Evolutionary conservation across 2,113 vertebrate species (phyloP).

Genomic region (Turnix velox): DNA sequence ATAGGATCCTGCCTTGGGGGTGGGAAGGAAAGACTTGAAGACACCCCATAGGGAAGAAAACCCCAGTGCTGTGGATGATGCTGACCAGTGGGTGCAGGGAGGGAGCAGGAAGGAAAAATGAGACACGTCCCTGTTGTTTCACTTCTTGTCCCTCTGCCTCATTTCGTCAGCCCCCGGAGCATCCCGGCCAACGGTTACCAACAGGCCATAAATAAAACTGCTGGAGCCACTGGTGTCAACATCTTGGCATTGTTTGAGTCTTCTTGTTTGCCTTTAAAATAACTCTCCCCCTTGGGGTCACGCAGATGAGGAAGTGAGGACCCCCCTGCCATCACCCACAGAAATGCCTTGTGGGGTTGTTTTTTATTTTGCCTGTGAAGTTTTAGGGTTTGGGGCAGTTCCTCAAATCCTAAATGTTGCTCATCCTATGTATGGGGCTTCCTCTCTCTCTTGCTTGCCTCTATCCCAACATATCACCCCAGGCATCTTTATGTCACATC

Average conservation of each 20-base stretch:
- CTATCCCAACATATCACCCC: rapidly evolving
- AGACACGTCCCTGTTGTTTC: not conserved
- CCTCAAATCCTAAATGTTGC: rapidly evolving
- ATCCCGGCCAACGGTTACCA: conserved; percentile 8
- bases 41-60: not conserved
- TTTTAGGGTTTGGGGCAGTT: not conserved
- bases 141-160: conserved; percentile 39
- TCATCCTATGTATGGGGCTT: not conserved
- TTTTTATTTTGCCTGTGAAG: not conserved
- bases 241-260: conserved; percentile 65
- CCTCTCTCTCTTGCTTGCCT: not conserved
- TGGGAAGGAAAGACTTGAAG: not conserved
- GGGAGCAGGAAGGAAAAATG: not conserved
- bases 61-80: not conserved
- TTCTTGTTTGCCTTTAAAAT: conserved; percentile 57
- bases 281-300: conserved; percentile 35
- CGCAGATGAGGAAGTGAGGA: not conserved
- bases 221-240: conserved; percentile 76
- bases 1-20: not conserved
- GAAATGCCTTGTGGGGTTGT: not conserved
- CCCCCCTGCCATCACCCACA: not conserved
- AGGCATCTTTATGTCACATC: rapidly evolving
- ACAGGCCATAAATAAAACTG: conserved; percentile 73
- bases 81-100: not conserved
- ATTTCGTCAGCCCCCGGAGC: conserved; percentile 6